phyloP scores from a whole-genome alignment of 2,797 vertebrate genomes.

The Scyliorhinus canicula region DNA sequence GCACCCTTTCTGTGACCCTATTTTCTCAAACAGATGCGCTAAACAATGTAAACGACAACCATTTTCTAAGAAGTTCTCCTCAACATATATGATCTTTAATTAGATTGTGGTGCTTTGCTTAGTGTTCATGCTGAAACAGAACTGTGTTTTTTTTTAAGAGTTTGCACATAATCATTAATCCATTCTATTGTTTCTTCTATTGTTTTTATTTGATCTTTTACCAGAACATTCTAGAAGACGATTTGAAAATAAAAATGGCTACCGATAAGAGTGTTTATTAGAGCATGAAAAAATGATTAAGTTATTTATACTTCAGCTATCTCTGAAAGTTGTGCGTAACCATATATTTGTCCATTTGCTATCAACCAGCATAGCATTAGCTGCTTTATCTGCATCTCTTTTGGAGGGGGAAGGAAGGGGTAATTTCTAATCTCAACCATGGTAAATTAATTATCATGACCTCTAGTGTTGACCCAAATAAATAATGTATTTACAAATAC shows the following conservation, averaged over 20 bases:
- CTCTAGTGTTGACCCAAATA: not conserved
- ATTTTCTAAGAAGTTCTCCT: not conserved
- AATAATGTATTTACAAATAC: not conserved
- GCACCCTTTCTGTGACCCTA: not conserved
- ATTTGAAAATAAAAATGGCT: not conserved
- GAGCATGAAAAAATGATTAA: not conserved
- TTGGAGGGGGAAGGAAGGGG: not conserved
- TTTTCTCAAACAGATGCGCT: not conserved
- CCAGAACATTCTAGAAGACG: not conserved
- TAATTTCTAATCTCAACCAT: not conserved
- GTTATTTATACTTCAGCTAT: not conserved
- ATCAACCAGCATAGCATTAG: not conserved
- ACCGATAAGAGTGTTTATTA: not conserved
- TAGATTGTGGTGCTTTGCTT: slow-evolving; percentile 19
- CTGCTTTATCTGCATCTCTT: not conserved
- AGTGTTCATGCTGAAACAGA: not conserved
- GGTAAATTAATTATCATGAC: not conserved
- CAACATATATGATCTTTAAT: slow-evolving; percentile 36
- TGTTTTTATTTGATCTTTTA: not conserved
- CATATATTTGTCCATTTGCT: not conserved
- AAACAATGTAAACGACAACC: not conserved
- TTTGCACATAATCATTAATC: not conserved
- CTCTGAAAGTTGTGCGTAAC: not conserved
- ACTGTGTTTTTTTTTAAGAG: not conserved
- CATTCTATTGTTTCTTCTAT: not conserved